Conservation (phyloP, 2,888 invertebrate genomes). For the Drosophila meridionalis region DNA sequence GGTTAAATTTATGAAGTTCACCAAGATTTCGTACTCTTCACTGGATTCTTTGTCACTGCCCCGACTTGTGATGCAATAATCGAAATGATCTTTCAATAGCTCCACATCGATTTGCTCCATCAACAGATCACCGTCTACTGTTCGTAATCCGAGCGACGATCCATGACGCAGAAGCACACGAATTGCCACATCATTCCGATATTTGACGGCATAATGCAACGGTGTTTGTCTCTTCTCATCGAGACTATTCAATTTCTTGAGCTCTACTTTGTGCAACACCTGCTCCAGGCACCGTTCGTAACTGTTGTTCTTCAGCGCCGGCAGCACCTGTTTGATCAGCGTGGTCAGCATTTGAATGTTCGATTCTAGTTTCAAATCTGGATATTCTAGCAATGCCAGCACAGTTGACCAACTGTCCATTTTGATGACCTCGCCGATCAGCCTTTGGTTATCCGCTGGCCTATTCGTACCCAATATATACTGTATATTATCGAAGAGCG, state of each 20-base stretch:
- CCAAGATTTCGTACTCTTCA: conserved; percentile 89
- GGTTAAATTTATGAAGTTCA: conserved; percentile 89
- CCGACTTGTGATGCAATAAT: conserved; percentile 89
- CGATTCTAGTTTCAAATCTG: conserved; percentile 85
- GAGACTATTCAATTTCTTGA: conserved; percentile 82
- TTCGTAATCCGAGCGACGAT: conserved; percentile 90
- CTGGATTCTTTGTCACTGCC: conserved; percentile 86
- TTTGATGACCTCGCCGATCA: background rate
- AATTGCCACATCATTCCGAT: conserved; percentile 88
- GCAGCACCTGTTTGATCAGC: background rate
- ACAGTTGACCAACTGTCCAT: conserved; percentile 1
- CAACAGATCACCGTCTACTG: conserved; percentile 88
- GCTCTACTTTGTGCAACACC: conserved; percentile 84
- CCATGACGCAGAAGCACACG: conserved; percentile 88
- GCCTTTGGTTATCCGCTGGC: background rate
- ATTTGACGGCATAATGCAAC: conserved; percentile 90
- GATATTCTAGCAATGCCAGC: conserved; percentile 73
- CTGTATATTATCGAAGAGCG: background rate
- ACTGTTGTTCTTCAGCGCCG: background rate
- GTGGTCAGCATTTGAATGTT: conserved; percentile 67
- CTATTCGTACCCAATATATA: background rate
- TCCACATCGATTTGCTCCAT: conserved; percentile 89
- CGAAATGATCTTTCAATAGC: conserved; percentile 90
- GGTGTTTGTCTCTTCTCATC: conserved; percentile 89
- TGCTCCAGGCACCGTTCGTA: conserved; percentile 87